Conservation (phyloP, 2,797 vertebrate genomes). For the Cossypha heuglini region DNA sequence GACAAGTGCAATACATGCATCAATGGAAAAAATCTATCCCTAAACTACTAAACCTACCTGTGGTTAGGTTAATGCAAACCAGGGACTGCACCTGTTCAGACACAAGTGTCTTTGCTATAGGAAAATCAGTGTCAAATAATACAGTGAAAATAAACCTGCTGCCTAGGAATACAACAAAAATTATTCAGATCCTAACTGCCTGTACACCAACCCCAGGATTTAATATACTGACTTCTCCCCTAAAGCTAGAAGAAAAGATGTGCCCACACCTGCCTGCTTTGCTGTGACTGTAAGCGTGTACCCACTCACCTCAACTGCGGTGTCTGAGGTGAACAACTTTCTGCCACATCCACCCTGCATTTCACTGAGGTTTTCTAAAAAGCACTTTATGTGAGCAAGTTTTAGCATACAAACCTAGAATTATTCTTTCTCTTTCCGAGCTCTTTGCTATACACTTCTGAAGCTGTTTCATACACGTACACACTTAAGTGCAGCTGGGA, state of each 20-base stretch:
- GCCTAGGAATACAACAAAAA: background rate
- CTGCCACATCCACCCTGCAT: background rate
- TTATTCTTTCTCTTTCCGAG: background rate
- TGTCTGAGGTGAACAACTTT: background rate
- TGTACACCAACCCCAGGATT: background rate
- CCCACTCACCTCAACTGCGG: background rate
- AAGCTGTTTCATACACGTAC: background rate
- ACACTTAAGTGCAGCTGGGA: background rate
- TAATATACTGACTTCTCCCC: background rate
- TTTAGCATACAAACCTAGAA: conserved; percentile 7
- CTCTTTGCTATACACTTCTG: background rate
- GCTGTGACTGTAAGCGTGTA: background rate
- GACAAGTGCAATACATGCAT: background rate
- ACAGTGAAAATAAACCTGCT: background rate
- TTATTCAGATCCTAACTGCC: background rate
- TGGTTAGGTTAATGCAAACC: background rate
- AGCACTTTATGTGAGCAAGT: background rate
- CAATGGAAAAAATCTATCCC: background rate
- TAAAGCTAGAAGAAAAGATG: background rate
- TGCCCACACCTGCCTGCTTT: background rate
- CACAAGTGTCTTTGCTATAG: background rate
- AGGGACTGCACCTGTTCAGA: background rate
- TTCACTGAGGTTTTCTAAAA: background rate
- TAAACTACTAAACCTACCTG: background rate
- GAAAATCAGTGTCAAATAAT: background rate